Percentiles rank a stretch among this genome's conserved stretches.
Evolutionary conservation across 2,888 invertebrate species (phyloP).

Genomic region (Alviniconcha strummeri): DNA sequence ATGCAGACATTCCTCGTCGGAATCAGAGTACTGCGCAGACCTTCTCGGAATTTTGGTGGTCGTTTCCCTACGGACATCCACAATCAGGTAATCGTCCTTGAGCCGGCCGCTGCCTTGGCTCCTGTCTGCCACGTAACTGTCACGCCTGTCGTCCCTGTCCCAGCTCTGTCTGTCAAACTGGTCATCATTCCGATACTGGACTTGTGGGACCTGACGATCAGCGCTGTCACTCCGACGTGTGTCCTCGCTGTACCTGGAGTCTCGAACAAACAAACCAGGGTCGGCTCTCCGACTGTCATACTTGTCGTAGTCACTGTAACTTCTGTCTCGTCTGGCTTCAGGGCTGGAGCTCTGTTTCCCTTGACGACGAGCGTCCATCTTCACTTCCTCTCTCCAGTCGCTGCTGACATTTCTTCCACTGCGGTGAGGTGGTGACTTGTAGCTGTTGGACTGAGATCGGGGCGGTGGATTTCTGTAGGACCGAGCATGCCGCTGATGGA

Average conservation of each 20-base stretch:
- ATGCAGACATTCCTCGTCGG: slow-evolving; percentile 30
- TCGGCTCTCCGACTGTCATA: neutral
- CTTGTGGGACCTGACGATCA: neutral
- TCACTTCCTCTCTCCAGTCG: slow-evolving; percentile 6
- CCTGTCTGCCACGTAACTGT: neutral
- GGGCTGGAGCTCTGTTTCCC: slow-evolving; percentile 15
- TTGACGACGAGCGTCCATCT: neutral
- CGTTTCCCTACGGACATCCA: neutral
- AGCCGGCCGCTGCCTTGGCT: neutral
- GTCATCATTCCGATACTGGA: neutral
- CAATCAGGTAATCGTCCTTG: slow-evolving; percentile 11
- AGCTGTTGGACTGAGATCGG: neutral
- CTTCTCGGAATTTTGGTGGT: neutral
- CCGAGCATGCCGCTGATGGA: neutral
- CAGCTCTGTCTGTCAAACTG: slow-evolving; percentile 3
- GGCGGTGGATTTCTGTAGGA: slow-evolving; percentile 14
- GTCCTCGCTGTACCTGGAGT: neutral
- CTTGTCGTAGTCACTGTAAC: neutral
- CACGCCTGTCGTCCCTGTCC: slow-evolving; percentile 3
- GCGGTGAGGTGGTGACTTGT: slow-evolving; percentile 7
- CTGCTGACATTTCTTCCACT: slow-evolving; percentile 6
- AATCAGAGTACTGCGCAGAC: slow-evolving; percentile 25
- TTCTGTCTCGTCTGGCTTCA: slow-evolving; percentile 1
- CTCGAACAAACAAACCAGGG: neutral
- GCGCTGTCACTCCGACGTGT: neutral